Base-by-base conservation (phyloP, 2,797 vertebrate species). In the Decapterus maruadsi region DNA sequence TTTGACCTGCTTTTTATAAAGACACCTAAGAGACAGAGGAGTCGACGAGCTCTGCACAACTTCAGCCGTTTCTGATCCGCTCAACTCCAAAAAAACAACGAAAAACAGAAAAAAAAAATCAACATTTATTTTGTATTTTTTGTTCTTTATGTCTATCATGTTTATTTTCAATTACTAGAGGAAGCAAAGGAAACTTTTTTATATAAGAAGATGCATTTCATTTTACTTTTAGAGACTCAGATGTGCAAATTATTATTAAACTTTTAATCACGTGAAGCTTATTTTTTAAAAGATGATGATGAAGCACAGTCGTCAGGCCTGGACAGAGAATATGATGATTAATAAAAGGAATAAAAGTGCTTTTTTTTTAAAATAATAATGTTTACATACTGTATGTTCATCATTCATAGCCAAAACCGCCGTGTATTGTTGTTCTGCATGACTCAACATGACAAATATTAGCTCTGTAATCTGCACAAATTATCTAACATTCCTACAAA, bases 401-500 rank as follows among this genome's bases (percentile, higher is more conserved):
- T 91, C 86, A 81, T 94, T 93, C 90, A 90, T 94, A 92, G 90
- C 77, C 83, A 87, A 91, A 86, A 26, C 63, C 34, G 42, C 90
- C 26, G 80, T 86, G 89, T 86, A 78, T 92, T 90, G 85, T 93
- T 86, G 79, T 92, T 90, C 86, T 93, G 92, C 94, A 94, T 95
- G 91, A 87, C 84, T 91, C 77, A 77, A 68, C 72, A 68, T 89
- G 78, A 78, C 88, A 82, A 91, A 83, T 93, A 87, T 88, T 88
- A 89, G 87, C 90, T 93, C 88, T 91, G 90, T 91, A 92, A 90
- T 90, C 93, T 89, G 85, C 90, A 93, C 91, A 92, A 91, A 91
- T 87, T 75, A 92, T 90, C 87, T 93, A 94, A 96, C 95, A 96
- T 97, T 97, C 95, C 95, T 95, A 92, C 81, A 89, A 93, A 93